These are phyloP conservation scores for Drosophila busckii DNA, from an alignment of 1,140 invertebrate genomes.

Conservation along the genomic window DNA sequence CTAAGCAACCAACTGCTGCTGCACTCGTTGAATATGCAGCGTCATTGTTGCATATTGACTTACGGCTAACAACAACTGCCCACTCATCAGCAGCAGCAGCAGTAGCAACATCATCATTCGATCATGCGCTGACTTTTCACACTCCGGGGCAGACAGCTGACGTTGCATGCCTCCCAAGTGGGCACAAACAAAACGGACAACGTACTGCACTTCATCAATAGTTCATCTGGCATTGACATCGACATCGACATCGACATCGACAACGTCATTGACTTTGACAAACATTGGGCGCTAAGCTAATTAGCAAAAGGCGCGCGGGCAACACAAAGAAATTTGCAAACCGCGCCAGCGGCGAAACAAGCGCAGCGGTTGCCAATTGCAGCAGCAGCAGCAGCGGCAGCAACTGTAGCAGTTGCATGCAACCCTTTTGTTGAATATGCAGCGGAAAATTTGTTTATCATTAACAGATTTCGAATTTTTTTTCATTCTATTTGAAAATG, in stretches of 20 bases:
- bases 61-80: conserved; percentile 40
- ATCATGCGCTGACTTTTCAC: conserved; percentile 10
- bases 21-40: conserved; percentile 24
- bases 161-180: conserved; percentile 21
- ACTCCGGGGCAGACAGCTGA: conserved; percentile 12
- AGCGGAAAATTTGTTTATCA: conserved; percentile 73
- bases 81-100: conserved; percentile 38
- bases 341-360: conserved; percentile 28
- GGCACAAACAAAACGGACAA: too few species aligned
- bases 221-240: background rate
- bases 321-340: conserved; percentile 40
- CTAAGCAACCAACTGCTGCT: conserved; percentile 16
- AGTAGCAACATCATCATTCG: background rate
- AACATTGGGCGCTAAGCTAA: conserved; percentile 50
- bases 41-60: conserved; percentile 34
- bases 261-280: background rate
- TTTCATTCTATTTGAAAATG: conserved; percentile 48
- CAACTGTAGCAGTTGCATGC: conserved; percentile 29
- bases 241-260: background rate
- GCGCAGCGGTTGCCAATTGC: conserved; percentile 22
- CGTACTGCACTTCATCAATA: conserved; percentile 48
- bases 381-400: conserved; percentile 20
- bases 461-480: conserved; percentile 58
- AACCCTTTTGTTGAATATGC: conserved; percentile 47
- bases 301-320: conserved; percentile 30